Conservation (phyloP, 2,888 invertebrate species). For the Prenolepis imparis region DNA sequence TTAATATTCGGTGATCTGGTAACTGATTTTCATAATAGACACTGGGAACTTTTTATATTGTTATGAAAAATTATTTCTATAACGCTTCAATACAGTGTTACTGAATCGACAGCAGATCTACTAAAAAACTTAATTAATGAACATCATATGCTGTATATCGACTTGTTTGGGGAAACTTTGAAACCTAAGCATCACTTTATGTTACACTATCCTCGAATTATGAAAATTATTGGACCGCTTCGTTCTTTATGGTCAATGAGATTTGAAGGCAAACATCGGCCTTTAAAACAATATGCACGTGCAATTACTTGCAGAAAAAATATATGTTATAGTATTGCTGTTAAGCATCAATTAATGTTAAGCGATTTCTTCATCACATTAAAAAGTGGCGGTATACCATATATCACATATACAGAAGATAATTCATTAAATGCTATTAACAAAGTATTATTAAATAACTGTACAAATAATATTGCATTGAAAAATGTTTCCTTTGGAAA, state of each 20-base stretch:
- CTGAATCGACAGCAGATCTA: conserved; percentile 29
- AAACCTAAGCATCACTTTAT: conserved; percentile 9
- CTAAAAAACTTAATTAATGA: conserved; percentile 21
- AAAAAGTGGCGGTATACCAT: background rate
- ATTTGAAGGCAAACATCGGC: background rate
- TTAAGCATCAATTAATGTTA: conserved; percentile 28
- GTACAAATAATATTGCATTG: background rate
- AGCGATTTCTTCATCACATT: background rate
- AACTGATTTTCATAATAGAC: background rate
- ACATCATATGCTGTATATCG: conserved; percentile 26
- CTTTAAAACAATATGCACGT: conserved; percentile 12
- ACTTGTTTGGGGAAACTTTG: conserved; percentile 11
- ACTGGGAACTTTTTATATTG: conserved; percentile 24
- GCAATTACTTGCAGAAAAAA: conserved; percentile 2
- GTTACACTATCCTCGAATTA: background rate
- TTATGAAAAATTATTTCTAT: conserved; percentile 27
- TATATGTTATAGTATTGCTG: conserved; percentile 16
- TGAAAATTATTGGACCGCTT: no score
- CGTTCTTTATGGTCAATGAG: no score
- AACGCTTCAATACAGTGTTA: conserved; percentile 30
- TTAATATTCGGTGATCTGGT: conserved; percentile 35
- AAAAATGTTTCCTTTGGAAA: conserved; percentile 22
- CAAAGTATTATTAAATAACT: background rate
- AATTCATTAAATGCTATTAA: conserved; percentile 1
- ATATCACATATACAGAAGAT: background rate